Conservation (phyloP, 2,113 vertebrate genomes). For the Todiramphus saurophagus region DNA sequence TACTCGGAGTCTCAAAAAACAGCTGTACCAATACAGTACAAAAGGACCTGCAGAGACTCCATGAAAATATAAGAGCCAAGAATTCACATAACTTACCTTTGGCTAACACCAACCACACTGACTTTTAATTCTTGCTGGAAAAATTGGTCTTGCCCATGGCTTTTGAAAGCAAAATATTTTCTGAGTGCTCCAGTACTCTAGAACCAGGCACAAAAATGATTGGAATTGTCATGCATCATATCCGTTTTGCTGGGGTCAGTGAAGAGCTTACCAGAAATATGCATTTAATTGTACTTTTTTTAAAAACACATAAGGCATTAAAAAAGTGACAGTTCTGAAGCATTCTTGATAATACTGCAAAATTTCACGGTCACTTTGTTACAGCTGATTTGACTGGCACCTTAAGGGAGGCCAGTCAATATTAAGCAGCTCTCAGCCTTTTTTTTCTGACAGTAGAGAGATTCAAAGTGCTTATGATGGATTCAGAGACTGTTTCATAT, state of each 20-base stretch:
- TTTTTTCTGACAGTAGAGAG: not conserved
- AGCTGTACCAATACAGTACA: not conserved
- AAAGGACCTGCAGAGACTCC: not conserved
- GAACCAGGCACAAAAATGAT: not conserved
- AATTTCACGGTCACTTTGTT: conserved; percentile 29
- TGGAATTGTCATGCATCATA: not conserved
- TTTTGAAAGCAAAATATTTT: not conserved
- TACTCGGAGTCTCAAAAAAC: not conserved
- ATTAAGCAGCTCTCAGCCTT: conserved; percentile 4
- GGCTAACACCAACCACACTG: not conserved
- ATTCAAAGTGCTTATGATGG: conserved; percentile 11
- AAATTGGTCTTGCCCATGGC: not conserved
- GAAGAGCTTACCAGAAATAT: not conserved
- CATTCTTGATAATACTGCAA: not conserved
- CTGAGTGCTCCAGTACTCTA: not conserved
- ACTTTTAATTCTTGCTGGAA: not conserved
- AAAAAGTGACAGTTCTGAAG: not conserved
- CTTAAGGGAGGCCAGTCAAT: not conserved
- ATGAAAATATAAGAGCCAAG: not conserved
- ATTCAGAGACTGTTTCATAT: conserved; percentile 40
- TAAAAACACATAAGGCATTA: not conserved
- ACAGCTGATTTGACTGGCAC: conserved; percentile 30
- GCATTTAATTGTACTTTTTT: not conserved
- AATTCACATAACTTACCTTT: not conserved
- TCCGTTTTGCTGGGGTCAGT: not conserved